Conservation (phyloP, 1,140 invertebrate species). For the Mactra quadrangularis region DNA sequence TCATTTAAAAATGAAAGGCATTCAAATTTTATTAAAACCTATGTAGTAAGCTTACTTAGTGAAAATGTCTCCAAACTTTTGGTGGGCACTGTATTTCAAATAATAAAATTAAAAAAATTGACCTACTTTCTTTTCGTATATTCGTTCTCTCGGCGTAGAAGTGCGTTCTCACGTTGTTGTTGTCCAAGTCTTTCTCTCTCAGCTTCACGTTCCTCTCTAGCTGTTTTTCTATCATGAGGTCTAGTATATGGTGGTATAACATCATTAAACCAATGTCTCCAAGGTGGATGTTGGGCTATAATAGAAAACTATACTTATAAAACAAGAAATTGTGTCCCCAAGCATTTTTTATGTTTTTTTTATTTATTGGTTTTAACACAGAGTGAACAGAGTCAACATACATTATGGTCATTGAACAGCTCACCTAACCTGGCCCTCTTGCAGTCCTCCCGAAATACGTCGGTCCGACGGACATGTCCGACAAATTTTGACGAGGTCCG, state of each 20-base stretch:
- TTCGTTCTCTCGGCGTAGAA: conserved; percentile 15
- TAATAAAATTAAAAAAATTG: too few relatives aligned
- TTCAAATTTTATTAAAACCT: too few relatives aligned
- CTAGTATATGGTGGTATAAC: conserved; percentile 79
- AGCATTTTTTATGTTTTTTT: neutral
- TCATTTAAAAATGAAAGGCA: too few relatives aligned
- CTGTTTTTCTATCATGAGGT: conserved; percentile 76
- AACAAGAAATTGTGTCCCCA: neutral
- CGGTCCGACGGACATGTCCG: too few relatives aligned
- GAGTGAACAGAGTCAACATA: neutral
- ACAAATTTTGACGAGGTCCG: too few relatives aligned
- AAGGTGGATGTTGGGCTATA: conserved; percentile 78
- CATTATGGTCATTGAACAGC: neutral
- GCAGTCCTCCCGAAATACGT: too few relatives aligned
- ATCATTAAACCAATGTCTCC: conserved; percentile 81
- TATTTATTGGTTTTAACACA: neutral
- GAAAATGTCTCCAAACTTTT: too few relatives aligned
- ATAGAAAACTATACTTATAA: neutral
- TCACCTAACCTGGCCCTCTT: neutral
- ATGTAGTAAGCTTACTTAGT: too few relatives aligned
- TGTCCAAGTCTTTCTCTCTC: conserved; percentile 77
- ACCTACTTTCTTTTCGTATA: conserved; percentile 40
- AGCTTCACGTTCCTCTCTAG: conserved; percentile 79
- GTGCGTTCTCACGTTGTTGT: conserved; percentile 20
- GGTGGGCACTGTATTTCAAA: too few relatives aligned